Conservation (phyloP, 2,888 invertebrate genomes). For the Caenorhabditis zanzibari region DNA sequence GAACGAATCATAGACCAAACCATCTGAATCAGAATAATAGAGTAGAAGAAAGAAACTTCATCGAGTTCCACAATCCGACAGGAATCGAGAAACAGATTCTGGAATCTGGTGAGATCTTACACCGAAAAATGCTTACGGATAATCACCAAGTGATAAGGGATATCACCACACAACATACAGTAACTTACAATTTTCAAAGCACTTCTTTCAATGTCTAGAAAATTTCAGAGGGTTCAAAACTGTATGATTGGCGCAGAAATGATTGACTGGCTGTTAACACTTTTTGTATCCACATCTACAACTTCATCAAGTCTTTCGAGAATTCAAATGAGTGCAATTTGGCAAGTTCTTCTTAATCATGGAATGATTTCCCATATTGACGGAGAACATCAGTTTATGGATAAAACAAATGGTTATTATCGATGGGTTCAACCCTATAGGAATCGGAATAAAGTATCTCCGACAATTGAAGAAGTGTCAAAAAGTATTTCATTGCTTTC, state of each 20-base stretch:
- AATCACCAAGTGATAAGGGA: constrained; percentile 75
- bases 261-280: constrained; percentile 89
- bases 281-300: constrained; percentile 68
- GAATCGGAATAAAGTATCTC: constrained; percentile 41
- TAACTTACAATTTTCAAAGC: constrained; percentile 22
- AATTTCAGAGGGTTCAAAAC: constrained; percentile 83
- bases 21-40: background rate
- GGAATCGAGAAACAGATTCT: constrained; percentile 30
- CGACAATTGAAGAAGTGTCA: constrained; percentile 72
- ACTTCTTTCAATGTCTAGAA: too few species aligned
- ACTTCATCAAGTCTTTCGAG: constrained; percentile 58
- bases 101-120: constrained; percentile 37
- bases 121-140: constrained; percentile 63
- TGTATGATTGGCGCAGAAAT: constrained; percentile 90
- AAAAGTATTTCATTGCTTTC: constrained; percentile 86
- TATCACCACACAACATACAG: constrained; percentile 69
- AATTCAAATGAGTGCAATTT: constrained; percentile 87
- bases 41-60: constrained; percentile 33
- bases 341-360: constrained; percentile 91
- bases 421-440: constrained; percentile 87
- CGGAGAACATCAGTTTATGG: constrained; percentile 90
- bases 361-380: constrained; percentile 90
- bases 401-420: constrained; percentile 89
- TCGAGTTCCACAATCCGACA: constrained; percentile 52
- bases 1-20: background rate